phyloP scores from a whole-genome alignment of 2,888 invertebrate genomes.

The Agrotis exclamationis region DNA sequence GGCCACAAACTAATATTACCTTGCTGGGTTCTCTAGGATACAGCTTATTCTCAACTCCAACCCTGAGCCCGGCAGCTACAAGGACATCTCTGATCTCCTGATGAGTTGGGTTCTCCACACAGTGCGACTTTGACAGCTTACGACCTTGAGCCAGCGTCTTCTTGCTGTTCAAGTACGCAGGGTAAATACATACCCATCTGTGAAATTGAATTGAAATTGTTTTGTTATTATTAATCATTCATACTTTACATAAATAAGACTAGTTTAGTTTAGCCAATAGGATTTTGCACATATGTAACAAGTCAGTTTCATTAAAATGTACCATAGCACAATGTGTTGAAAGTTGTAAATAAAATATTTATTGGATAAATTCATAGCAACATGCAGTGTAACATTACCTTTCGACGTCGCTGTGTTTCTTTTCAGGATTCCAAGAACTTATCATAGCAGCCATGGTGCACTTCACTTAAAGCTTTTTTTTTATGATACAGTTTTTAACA shows the following conservation, averaged over 20 bases:
- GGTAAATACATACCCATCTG: slow-evolving; percentile 99
- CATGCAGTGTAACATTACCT: too few species aligned
- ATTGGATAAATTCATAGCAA: neutral
- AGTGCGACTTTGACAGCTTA: slow-evolving; percentile 95
- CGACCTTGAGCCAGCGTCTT: slow-evolving; percentile 97
- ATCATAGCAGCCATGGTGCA: slow-evolving; percentile 88
- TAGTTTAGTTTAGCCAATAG: too few species aligned
- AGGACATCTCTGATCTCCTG: slow-evolving; percentile 98
- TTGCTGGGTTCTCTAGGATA: slow-evolving; percentile 98
- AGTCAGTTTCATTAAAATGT: too few species aligned
- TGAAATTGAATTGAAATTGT: slow-evolving; percentile 37
- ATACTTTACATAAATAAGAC: too few species aligned
- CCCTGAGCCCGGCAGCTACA: slow-evolving; percentile 95
- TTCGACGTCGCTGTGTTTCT: slow-evolving; percentile 94
- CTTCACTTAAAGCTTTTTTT: neutral
- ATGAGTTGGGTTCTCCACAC: slow-evolving; percentile 98
- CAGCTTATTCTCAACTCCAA: slow-evolving; percentile 98
- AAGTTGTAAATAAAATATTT: slow-evolving; percentile 1
- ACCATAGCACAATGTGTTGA: neutral
- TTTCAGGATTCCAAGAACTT: slow-evolving; percentile 93
- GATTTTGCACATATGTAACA: too few species aligned
- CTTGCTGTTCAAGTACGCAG: slow-evolving; percentile 98
- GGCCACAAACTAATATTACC: slow-evolving; percentile 73
- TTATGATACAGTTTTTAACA: neutral
- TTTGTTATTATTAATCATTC: slow-evolving; percentile 1